phyloP scores from a whole-genome alignment of 2,888 invertebrate species.

The Arrhopalites spinosus region DNA sequence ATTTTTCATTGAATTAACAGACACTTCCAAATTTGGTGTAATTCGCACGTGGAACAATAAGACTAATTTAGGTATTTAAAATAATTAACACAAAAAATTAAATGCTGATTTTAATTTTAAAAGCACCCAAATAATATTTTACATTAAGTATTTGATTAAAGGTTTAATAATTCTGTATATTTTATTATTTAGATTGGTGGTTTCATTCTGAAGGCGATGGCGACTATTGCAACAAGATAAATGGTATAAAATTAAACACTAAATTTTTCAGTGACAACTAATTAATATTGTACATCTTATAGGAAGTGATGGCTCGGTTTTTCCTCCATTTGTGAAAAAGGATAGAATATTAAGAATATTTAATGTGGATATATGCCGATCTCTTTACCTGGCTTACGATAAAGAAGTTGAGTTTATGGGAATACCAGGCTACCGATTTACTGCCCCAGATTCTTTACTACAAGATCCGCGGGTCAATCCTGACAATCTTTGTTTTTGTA shows the following conservation, averaged over 20 bases:
- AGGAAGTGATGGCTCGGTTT: slow-evolving; percentile 41
- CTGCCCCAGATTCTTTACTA: slow-evolving; percentile 37
- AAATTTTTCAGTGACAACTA: too few species aligned
- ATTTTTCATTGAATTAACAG: not conserved
- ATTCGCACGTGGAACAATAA: slow-evolving; percentile 41
- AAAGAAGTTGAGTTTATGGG: slow-evolving; percentile 47
- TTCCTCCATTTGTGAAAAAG: slow-evolving; percentile 49
- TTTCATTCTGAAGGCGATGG: not conserved
- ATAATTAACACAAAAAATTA: too few species aligned
- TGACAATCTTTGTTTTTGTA: slow-evolving; percentile 47
- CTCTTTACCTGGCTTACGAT: slow-evolving; percentile 48
- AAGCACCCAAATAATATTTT: too few species aligned
- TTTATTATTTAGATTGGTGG: slow-evolving; percentile 37
- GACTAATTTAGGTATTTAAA: not conserved
- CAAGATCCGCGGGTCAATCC: slow-evolving; percentile 44
- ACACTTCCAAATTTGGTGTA: slow-evolving; percentile 39
- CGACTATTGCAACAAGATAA: slow-evolving; percentile 44
- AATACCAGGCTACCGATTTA: slow-evolving; percentile 50
- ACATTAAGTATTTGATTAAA: too few species aligned
- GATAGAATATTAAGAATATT: slow-evolving; percentile 39
- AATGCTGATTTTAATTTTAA: too few species aligned
- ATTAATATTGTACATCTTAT: too few species aligned
- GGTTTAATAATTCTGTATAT: too few species aligned
- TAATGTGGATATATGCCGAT: slow-evolving; percentile 47
- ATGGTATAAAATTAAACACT: not conserved